These are phyloP conservation scores for Aleiodes testaceus DNA, from an alignment of 2,888 invertebrate species.

Conservation along the genomic window DNA sequence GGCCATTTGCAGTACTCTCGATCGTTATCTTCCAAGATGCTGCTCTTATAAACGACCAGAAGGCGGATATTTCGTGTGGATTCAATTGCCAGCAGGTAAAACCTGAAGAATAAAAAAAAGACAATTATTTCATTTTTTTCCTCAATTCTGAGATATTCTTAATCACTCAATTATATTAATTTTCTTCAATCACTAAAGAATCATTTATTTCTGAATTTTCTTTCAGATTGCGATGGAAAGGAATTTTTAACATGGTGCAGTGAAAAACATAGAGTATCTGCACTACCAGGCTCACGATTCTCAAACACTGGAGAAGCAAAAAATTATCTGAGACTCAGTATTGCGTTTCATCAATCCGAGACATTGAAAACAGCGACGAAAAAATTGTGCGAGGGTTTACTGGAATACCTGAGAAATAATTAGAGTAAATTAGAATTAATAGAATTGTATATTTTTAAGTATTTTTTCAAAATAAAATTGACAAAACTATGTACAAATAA, in stretches of 20 bases:
- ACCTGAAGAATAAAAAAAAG: neutral
- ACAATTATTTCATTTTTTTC: neutral
- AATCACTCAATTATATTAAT: neutral
- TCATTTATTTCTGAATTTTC: neutral
- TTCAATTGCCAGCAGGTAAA: slow-evolving; percentile 73
- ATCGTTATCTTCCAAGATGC: slow-evolving; percentile 70
- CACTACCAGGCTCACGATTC: slow-evolving; percentile 73
- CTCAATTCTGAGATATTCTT: neutral
- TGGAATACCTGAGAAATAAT: slow-evolving; percentile 59
- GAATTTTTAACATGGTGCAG: slow-evolving; percentile 72
- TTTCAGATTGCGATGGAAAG: slow-evolving; percentile 64
- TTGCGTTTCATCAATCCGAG: slow-evolving; percentile 73
- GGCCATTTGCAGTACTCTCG: slow-evolving; percentile 70
- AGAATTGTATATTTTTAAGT: neutral
- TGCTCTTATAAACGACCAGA: slow-evolving; percentile 72
- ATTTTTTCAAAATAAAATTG: neutral
- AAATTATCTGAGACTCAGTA: slow-evolving; percentile 74
- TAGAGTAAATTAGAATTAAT: neutral
- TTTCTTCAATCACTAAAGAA: too few species aligned
- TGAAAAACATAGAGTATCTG: slow-evolving; percentile 71
- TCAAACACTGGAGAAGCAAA: slow-evolving; percentile 66
- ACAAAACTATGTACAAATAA: neutral
- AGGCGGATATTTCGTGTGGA: slow-evolving; percentile 80
- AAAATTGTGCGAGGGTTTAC: slow-evolving; percentile 70
- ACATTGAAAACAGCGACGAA: slow-evolving; percentile 67